Conservation (phyloP, 2,113 vertebrate genomes). For the chimpanzee (Pan troglodytes) region NHGRI_mPanTro3-v2.1_pri NC_072403.2:64299501-64300000, state of each 20-base stretch:
- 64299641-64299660: background rate
- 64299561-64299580: background rate
- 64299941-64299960: background rate
- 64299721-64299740: background rate
- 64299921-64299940: background rate
- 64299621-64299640: conserved; percentile 5
- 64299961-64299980: background rate
- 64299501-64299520: background rate
- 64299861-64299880: background rate
- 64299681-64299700: background rate
- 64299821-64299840: background rate
- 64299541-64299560: background rate
- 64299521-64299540: background rate
- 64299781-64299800: background rate
- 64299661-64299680: background rate
- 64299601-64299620: background rate
- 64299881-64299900: background rate
- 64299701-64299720: background rate
- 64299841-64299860: background rate
- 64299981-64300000: background rate
- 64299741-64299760: background rate
- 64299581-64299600: background rate
- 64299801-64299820: background rate
- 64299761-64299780: background rate
- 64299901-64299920: background rate